A percentile compares a stretch with the other conserved stretches of the same genome.
These are phyloP conservation scores for Tribolium freemani DNA, from an alignment of 2,888 invertebrate genomes.

Conservation along the genomic window DNA sequence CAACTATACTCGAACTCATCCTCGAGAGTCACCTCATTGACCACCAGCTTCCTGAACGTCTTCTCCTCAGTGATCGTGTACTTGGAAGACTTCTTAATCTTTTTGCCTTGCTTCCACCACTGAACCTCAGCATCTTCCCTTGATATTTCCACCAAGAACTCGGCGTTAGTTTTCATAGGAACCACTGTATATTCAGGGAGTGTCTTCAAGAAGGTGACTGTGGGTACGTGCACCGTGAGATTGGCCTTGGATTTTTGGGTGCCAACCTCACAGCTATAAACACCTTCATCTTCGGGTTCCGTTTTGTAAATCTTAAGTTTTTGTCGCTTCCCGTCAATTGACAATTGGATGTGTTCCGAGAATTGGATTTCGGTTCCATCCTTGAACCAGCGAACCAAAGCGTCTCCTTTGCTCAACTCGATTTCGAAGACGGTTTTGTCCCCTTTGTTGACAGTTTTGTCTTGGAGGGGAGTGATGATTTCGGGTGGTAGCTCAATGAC, in stretches of 20 bases:
- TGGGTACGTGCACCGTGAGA: slow-evolving; percentile 86
- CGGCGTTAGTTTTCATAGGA: slow-evolving; percentile 81
- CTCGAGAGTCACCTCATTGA: slow-evolving; percentile 79
- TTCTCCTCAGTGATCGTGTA: slow-evolving; percentile 82
- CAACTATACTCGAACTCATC: slow-evolving; percentile 90
- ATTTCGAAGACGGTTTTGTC: slow-evolving; percentile 90
- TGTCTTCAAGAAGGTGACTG: slow-evolving; percentile 81
- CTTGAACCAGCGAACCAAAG: slow-evolving; percentile 93
- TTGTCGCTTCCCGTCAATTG: slow-evolving; percentile 94
- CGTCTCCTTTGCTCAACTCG: slow-evolving; percentile 96
- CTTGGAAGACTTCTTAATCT: slow-evolving; percentile 79
- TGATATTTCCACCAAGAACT: slow-evolving; percentile 87
- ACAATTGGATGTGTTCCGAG: slow-evolving; percentile 88
- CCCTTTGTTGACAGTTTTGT: slow-evolving; percentile 83
- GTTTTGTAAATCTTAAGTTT: slow-evolving; percentile 90
- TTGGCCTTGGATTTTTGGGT: slow-evolving; percentile 84
- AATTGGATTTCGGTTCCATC: slow-evolving; percentile 89
- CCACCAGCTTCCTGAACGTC: slow-evolving; percentile 79
- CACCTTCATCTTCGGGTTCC: slow-evolving; percentile 82
- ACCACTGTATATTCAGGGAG: slow-evolving; percentile 84
- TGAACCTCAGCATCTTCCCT: slow-evolving; percentile 82
- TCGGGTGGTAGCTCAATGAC: slow-evolving; percentile 93
- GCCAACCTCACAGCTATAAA: slow-evolving; percentile 88
- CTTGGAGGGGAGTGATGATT: slow-evolving; percentile 85
- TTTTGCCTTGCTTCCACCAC: slow-evolving; percentile 84